phyloP scores from a whole-genome alignment of 2,888 invertebrate species.

The Dioctria rufipes region DNA sequence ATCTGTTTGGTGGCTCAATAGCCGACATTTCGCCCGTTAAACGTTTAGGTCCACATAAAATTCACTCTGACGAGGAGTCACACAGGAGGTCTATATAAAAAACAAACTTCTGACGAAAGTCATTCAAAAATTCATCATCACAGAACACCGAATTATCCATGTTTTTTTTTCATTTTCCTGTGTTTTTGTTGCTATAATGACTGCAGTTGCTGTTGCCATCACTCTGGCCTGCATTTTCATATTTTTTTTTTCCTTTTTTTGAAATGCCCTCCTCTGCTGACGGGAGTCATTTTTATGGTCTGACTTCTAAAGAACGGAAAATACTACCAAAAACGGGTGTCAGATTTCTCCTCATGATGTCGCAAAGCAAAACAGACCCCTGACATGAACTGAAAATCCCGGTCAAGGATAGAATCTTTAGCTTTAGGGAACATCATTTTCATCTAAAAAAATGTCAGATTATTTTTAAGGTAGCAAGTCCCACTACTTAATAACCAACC shows the following conservation, averaged over 20 bases:
- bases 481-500: conserved; percentile 13
- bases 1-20: not conserved
- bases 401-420: conserved; percentile 13
- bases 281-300: not conserved
- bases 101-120: conserved; percentile 12
- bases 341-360: not conserved
- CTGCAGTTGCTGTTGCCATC: conserved; percentile 5
- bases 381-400: conserved; percentile 20
- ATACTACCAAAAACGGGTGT: not conserved
- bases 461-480: not conserved
- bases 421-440: not conserved
- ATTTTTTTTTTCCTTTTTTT: not conserved
- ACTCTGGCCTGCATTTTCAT: not conserved
- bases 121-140: conserved; percentile 36
- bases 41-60: conserved; percentile 10
- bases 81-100: not conserved
- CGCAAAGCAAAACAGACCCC: not conserved
- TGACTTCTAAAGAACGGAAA: not conserved
- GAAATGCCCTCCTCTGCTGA: not conserved
- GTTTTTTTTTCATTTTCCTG: conserved; percentile 11
- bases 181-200: not conserved
- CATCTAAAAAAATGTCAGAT: not conserved
- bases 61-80: not conserved
- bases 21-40: conserved; percentile 9
- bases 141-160: not conserved